Evolutionary conservation across 2,113 vertebrate species (phyloP), one percentile per base, ranked within the genome.

Genomic region (Ceratotherium simum): DNA sequence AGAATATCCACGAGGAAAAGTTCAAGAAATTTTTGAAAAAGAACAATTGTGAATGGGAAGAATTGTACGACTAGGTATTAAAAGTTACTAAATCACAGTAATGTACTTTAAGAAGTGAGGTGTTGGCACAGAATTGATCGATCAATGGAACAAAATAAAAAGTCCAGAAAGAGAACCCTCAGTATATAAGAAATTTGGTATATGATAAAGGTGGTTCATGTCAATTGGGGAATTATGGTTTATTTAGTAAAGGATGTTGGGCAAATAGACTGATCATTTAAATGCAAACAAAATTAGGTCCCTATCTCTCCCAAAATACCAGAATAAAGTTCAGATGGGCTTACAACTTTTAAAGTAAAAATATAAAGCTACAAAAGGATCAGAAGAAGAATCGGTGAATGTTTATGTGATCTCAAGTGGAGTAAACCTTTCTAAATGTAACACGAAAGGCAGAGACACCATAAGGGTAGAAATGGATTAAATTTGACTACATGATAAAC

Each of bases 371-470:
- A 60, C 5, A 69, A 83, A 72, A 42, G 67, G 80, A 85, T 51
- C 72, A 90, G 60, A 95, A 87, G 79, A 86, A 95, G 36, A 78
- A 42, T 60, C 46, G 78, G 17, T 67, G 54, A 94, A 83, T 90
- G 31, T 79, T 90, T 87, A 72, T 72, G 29, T 60, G 75, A 65
- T 82, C n/a, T 89, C 48, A 72, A 20, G 7, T 76, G 18, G 87
- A 96, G 67, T 83, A 88, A 62, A 58, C 5, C 51, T 96, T 90
- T 94, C 91, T 87, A 96, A 95, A 94, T 97, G 92, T 79, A 93
- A 91, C 36, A 87, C 2, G n/a, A 75, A 83, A 90, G 21, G n/a
- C 9, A 62, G 70, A 79, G 70, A 79, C 17, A 46, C n/a, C 4
- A 60, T 42, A 82, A 70, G 10, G 6, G 11, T 91, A 78, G 79